Base-by-base conservation (phyloP, 2,797 vertebrate genomes). In the Calcarius lapponicus region DNA sequence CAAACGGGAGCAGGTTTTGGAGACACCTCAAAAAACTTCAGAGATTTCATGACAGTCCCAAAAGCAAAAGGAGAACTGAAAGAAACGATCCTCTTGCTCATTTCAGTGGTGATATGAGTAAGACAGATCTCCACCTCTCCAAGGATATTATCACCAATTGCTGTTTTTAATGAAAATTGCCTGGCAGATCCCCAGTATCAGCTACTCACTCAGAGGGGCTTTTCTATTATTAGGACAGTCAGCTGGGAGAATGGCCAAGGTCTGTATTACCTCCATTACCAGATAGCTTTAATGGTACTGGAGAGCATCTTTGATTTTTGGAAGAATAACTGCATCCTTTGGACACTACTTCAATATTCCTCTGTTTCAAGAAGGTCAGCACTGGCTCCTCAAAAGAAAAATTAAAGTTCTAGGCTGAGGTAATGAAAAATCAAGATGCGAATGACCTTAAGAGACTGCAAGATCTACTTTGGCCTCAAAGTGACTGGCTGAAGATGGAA, bases 141-240 rank as follows among this genome's bases (percentile, higher is more conserved):
- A 90, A 92, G 34, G 72, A 72, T 82, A n/a, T 65, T 81, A 60
- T 56, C 29, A 45, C 22, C 53, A 65, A 32, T 58, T 70, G 31
- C 12, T 91, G 40, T 66, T 92, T 88, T 32, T 83, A 90, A 81
- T 66, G 40, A 70, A 93, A 96, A 94, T 83, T 14, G 1, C 18
- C 54, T 89, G 84, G 87, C 89, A 91, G 70, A 79, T 86, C 17
- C 50, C 76, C 66, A 86, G 14, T 75, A 78, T 70, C 48, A 78
- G 47, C 58, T 75, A 75, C 51, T 50, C 28, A 54, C 10, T 92
- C 72, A 60, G 40, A 79, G 66, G 32, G 51, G 15, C 45, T 62
- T 72, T 92, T 81, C 89, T 93, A 86, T 93, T 87, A 74, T 90
- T 79, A 84, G 87, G 45, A 70, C 24, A 75, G 42, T 56, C 61